Evolutionary conservation across 2,888 invertebrate species (phyloP), one percentile per base, ranked within the genome.

Genomic region (Protula sp.): DNA sequence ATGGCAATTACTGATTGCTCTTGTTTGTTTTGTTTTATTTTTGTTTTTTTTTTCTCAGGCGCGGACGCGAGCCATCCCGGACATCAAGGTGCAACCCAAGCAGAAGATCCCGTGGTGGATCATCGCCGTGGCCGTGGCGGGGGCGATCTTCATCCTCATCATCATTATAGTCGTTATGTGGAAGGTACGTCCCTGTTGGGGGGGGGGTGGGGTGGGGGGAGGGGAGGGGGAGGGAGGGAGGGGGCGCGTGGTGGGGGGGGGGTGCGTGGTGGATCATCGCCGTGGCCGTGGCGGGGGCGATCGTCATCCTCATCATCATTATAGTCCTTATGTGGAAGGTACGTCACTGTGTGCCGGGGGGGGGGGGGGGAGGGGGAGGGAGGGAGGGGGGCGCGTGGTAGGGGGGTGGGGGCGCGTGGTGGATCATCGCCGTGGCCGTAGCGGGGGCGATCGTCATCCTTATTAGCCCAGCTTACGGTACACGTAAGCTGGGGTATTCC

Each of bases 261-360:
- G 87, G 92, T 4, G 89, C 91, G 19, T 84, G 90, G 69, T 94
- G 94, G 91, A 88, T 94, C 66, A 91, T 92, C 65, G 76, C 84
- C 66, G 85, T 92, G 55, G 89, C 94, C 38, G 87, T 92, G 56
- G 84, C 91, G 60, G 89, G 88, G 1, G 95, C 95, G 9, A 83
- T 97, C 38, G 76, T 94, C 67, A 84, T 97, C 26, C 84, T 97
- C 38, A 86, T 92, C 45, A 78, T 92, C 2, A 84, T 95, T 55
- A 89, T 90, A 50, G 85, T 90, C 55, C 85, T 89, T 27, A 83
- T 95, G 61, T 92, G 92, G 88, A 92, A 90, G 83, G 87, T 91
- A 57, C 92, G 92, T 38, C 29, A 28, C 19, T 47, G 26, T 3
- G 2, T 14, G 14, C 22, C n/a, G n/a, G n/a, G n/a, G n/a, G n/a